Evolutionary conservation across 2,797 vertebrate genomes (phyloP).

Genomic region (Eleutherodactylus coqui): DNA sequence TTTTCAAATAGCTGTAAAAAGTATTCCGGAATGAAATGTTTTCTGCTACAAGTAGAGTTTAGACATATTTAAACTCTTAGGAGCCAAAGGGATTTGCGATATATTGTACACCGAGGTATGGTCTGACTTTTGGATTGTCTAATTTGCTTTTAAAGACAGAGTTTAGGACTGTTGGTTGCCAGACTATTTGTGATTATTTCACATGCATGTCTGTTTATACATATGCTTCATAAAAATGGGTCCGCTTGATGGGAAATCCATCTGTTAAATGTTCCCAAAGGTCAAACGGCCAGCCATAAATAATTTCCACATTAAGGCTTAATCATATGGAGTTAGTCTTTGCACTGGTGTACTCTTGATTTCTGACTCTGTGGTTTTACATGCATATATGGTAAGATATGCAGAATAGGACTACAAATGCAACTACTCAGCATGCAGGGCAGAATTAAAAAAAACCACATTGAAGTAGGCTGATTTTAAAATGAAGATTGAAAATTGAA

Average conservation of each 20-base stretch:
- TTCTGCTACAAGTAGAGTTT: constrained; percentile 54
- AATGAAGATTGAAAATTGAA: too few species aligned
- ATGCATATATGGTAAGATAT: background rate
- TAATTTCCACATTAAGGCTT: constrained; percentile 33
- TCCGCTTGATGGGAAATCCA: constrained; percentile 43
- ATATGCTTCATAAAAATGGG: constrained; percentile 42
- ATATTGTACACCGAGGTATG: constrained; percentile 44
- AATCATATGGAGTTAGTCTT: constrained; percentile 1
- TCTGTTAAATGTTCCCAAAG: constrained; percentile 42
- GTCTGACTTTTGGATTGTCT: constrained; percentile 34
- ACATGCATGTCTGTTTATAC: constrained; percentile 46
- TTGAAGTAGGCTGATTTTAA: background rate
- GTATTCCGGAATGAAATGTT: constrained; percentile 47
- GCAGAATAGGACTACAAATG: background rate
- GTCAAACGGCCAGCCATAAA: constrained; percentile 40
- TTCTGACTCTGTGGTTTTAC: background rate
- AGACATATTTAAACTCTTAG: constrained; percentile 46
- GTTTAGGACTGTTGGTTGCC: constrained; percentile 34
- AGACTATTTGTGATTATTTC: constrained; percentile 30
- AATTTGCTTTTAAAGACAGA: constrained; percentile 26
- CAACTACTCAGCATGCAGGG: background rate
- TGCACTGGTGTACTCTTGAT: background rate
- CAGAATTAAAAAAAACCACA: too few species aligned
- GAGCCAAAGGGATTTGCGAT: constrained; percentile 37
- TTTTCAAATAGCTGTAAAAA: constrained; percentile 37